Evolutionary conservation across 37 sponge, comb jelly and placozoan species (phyloP), one percentile per base, ranked within the genome.

Genomic region (Ianthella basta): DNA sequence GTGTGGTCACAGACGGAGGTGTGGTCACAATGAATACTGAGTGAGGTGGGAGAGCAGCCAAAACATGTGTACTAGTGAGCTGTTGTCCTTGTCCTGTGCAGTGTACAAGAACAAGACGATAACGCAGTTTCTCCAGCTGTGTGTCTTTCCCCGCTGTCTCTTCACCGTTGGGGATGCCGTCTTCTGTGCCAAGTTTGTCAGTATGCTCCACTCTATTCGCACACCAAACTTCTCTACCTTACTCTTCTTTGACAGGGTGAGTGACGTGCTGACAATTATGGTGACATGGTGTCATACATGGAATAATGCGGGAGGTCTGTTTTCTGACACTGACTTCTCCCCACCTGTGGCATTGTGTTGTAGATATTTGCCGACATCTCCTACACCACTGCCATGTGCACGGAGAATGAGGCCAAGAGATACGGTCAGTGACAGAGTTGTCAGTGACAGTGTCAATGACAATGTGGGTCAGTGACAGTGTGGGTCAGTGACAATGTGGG

Each of bases 201-300:
- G 84, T 56, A 54, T 87, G 40, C 89, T 97, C 12, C 99, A 98
- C 86, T 70, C 85, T 16, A 86, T 85, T 30, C 88, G 94, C 38
- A 89, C 97, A 27, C 91, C 93, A 0, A 90, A 98, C 88, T 98
- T 98, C 87, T 98, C 99, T 23, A 98, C 99, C 16, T 90, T 98
- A 6, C 95, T 98, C 86, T 96, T 97, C 84, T 91, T 90, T 66
- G 99, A 98, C 68, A 86, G 94, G 57, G 97, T 96, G 35, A 87
- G 88, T 77, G 30, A 70, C 32, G 33, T 15, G 5, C 0, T 59
- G 55, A 32, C 21, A 5, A 2, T 36, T 1, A 68, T 65, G 68
- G 8, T 67, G 33, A 32, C 59, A 59, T 19, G 6, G 6, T n/a
- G 23, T 34, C 50, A 33, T 32, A 86, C n/a, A n/a, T n/a, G n/a